phyloP scores from a whole-genome alignment of 2,113 vertebrate genomes.

The Pogona vitticeps region DNA sequence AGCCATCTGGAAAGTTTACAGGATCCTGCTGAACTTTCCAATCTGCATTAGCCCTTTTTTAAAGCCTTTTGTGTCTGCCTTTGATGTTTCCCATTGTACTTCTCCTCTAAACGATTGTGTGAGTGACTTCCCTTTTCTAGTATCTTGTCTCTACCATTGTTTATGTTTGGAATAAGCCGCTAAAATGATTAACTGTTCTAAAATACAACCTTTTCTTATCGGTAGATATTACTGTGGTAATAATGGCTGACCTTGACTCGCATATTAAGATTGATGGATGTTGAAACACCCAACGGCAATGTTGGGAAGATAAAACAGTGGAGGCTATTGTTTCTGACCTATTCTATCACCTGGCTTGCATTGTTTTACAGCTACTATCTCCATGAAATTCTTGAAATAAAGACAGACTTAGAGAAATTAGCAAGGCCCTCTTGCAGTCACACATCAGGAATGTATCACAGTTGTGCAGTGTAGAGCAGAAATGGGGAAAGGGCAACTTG shows the following conservation, averaged over 20 bases:
- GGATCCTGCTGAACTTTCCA: constrained; percentile 43
- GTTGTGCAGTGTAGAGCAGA: too few relatives aligned
- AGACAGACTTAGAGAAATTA: not conserved
- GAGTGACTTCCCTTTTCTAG: constrained; percentile 9
- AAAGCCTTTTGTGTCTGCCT: constrained; percentile 46
- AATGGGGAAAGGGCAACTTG: too few relatives aligned
- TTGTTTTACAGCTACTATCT: not conserved
- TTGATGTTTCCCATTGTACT: constrained; percentile 57
- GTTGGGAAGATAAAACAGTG: constrained; percentile 3
- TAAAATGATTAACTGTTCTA: not conserved
- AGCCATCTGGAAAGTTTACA: constrained; percentile 53
- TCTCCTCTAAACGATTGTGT: not conserved
- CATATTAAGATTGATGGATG: not conserved
- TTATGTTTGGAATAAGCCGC: constrained; percentile 13
- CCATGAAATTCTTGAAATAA: not conserved
- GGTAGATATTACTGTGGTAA: not conserved
- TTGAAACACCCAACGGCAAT: not conserved
- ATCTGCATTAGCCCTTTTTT: constrained; percentile 20
- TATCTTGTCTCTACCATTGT: constrained; percentile 1
- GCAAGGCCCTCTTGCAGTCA: not conserved
- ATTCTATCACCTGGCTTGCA: not conserved
- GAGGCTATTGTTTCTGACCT: not conserved
- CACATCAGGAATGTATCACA: not conserved
- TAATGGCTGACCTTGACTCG: constrained; percentile 8
- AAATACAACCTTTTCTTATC: not conserved